Base-by-base conservation (phyloP, 2,113 vertebrate genomes). In the Asarcornis scutulata region DNA sequence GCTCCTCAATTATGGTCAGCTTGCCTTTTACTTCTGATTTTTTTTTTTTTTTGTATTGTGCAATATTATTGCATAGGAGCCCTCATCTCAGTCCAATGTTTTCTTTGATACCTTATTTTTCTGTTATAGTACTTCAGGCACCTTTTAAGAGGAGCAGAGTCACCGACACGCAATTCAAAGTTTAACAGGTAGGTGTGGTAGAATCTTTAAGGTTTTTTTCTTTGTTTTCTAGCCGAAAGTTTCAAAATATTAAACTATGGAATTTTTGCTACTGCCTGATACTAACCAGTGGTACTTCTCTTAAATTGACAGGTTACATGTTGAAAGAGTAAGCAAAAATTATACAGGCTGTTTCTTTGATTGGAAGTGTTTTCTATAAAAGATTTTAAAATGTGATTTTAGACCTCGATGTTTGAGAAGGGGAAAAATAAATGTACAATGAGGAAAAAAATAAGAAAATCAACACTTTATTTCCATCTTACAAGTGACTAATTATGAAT, bases 141-240 rank as follows among this genome's bases (percentile, higher is more conserved):
- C 81, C 98, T 99, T 96, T 97, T 99, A 96, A 98, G 98, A 95
- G 99, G 99, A 88, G 98, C 98, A 25, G 99, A 99, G 93, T 99
- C 99, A 83, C 98, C 98, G 58, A 97, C 98, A 7, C 98, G 98
- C 71, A 99, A 98, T 96, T 99, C 98, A 2, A 98, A 98, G 72
- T 98, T 98, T 68, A 99, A 97, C 98, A 99, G 99, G 99, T 99
- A 85, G 20, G 98, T 96, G 36, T 83, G 27, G n/a, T 90, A 79
- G 27, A 86, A 68, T 62, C 18, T 79, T 62, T 34, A 56, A 73
- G 32, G 34, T 14, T 4, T 71, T 84, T 72, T 18, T 50, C 6
- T 56, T 81, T 52, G 9, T 0, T 31, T 93, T 79, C 74, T 55
- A 36, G 26, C 72, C 67, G 18, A 95, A 79, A 77, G 3, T 11